A percentile compares a stretch with the other conserved stretches of the same genome.
Evolutionary conservation across 2,113 vertebrate genomes (phyloP).

Genomic region (Merops nubicus): DNA sequence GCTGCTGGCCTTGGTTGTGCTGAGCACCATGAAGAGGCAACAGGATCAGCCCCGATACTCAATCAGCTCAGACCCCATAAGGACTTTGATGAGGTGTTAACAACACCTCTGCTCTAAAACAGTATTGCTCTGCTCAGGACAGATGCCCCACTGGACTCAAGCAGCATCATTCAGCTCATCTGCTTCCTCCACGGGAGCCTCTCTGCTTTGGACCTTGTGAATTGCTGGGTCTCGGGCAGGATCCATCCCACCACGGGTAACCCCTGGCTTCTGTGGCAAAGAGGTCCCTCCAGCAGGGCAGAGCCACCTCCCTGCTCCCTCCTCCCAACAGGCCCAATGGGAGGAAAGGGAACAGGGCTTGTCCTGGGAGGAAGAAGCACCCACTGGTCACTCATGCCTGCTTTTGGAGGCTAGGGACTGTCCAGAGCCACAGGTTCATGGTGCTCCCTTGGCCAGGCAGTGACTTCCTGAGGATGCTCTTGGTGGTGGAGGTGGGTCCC

Average conservation of each 20-base stretch:
- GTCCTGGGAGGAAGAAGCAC: neutral
- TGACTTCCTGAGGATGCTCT: slow-evolving; percentile 49
- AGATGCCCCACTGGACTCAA: neutral
- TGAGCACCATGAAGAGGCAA: neutral
- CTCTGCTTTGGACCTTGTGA: neutral
- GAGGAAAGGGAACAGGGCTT: neutral
- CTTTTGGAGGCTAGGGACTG: neutral
- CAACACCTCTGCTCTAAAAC: neutral
- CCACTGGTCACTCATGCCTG: neutral
- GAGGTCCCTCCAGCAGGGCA: neutral
- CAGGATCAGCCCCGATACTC: neutral
- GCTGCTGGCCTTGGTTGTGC: neutral
- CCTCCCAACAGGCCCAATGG: no score
- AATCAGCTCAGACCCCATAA: neutral
- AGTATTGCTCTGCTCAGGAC: slow-evolving; percentile 51
- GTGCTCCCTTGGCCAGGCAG: slow-evolving; percentile 23
- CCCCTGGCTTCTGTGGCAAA: neutral
- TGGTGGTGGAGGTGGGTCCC: neutral
- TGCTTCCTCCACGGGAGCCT: slow-evolving; percentile 21
- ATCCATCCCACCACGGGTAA: slow-evolving; percentile 48
- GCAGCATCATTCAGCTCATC: neutral
- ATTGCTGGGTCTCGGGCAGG: slow-evolving; percentile 65
- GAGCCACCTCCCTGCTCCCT: rapidly evolving
- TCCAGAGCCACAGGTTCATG: neutral
- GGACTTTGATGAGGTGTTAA: neutral